Conservation (phyloP, 2,113 vertebrate genomes). For the Speoplatyrhinus poulsoni region DNA sequence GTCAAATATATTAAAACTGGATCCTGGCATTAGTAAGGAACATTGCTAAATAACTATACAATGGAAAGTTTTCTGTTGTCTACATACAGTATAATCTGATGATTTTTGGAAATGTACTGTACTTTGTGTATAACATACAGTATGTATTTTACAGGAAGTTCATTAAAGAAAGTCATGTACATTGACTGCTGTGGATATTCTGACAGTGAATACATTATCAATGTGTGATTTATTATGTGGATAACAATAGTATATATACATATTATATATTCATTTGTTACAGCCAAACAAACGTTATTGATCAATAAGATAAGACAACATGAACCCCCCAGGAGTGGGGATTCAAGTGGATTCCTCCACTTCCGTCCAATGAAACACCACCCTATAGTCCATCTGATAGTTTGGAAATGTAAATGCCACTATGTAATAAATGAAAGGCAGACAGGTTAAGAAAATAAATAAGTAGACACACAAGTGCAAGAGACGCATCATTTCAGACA, state of each 20-base stretch:
- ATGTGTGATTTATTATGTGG: too few relatives aligned
- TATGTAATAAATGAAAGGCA: conserved; percentile 43
- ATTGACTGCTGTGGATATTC: too few relatives aligned
- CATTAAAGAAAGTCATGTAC: too few relatives aligned
- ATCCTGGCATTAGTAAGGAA: conserved; percentile 20
- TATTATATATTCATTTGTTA: too few relatives aligned
- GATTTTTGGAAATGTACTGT: too few relatives aligned
- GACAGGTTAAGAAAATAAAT: conserved; percentile 42
- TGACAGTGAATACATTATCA: too few relatives aligned
- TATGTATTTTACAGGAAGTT: too few relatives aligned
- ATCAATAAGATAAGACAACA: background rate
- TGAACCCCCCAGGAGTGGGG: background rate
- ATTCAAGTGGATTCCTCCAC: background rate
- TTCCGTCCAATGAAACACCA: background rate
- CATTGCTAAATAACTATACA: conserved; percentile 1
- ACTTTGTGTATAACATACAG: too few relatives aligned
- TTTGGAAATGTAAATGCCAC: conserved; percentile 20
- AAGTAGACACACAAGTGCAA: conserved; percentile 52
- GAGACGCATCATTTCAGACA: conserved; percentile 57
- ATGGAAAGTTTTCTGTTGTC: background rate
- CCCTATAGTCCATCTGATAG: conserved; percentile 14
- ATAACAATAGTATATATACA: too few relatives aligned
- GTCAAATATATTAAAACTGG: conserved; percentile 14
- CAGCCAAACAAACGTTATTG: too few relatives aligned
- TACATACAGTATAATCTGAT: too few relatives aligned